Percentiles rank a stretch among this genome's conserved stretches.
phyloP scores from a whole-genome alignment of 2,797 vertebrate genomes.

The Gephyroberyx darwinii region DNA sequence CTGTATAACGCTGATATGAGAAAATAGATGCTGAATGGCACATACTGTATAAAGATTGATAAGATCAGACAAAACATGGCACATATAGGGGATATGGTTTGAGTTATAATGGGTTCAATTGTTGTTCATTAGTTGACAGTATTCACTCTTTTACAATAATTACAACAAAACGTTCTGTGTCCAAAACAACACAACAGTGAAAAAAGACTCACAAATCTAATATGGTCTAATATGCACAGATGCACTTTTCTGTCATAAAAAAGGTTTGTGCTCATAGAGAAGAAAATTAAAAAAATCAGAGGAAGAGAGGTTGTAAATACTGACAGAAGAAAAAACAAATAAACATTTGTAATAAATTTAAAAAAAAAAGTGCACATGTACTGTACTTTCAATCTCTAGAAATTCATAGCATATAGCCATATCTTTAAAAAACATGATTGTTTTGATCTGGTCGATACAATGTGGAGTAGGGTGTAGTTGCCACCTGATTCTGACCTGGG shows the following conservation, averaged over 20 bases:
- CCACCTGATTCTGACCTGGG: constrained; percentile 7
- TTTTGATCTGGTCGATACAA: not conserved
- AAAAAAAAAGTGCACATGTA: constrained; percentile 53
- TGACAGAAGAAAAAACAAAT: constrained; percentile 6
- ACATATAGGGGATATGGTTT: constrained; percentile 33
- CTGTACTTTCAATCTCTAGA: constrained; percentile 13
- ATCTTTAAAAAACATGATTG: constrained; percentile 22
- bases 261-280: constrained; percentile 63
- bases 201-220: constrained; percentile 12
- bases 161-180: not conserved
- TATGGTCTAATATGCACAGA: constrained; percentile 42
- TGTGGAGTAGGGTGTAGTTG: constrained; percentile 27
- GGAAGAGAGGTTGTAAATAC: constrained; percentile 23
- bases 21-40: constrained; percentile 40
- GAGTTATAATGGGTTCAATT: constrained; percentile 17
- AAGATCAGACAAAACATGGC: constrained; percentile 35
- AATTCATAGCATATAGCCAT: constrained; percentile 22
- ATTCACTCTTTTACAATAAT: constrained; percentile 20
- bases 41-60: constrained; percentile 28
- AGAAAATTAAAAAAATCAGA: constrained; percentile 30
- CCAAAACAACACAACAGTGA: constrained; percentile 8
- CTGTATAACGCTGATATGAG: constrained; percentile 25
- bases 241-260: constrained; percentile 13
- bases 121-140: constrained; percentile 29
- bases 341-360: constrained; percentile 38